A percentile compares a stretch with the other conserved stretches of the same genome.
These are phyloP conservation scores for Ceratotherium simum DNA, from an alignment of 2,113 vertebrate genomes.

Conservation along the genomic window DNA sequence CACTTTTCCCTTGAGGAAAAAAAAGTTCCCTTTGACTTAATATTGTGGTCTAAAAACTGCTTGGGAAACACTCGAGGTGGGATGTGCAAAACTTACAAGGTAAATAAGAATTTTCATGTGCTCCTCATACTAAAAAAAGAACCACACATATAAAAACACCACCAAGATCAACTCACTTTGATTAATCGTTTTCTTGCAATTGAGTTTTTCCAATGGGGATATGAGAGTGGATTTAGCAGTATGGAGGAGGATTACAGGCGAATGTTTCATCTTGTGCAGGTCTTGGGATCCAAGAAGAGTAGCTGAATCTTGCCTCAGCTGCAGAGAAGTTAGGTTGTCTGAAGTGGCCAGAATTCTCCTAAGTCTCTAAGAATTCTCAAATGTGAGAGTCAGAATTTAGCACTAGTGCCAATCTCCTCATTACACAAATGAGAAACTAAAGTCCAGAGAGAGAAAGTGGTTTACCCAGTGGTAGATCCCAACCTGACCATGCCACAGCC, in stretches of 20 bases:
- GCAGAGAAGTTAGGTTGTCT: slow-evolving; percentile 38
- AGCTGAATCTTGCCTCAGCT: slow-evolving; percentile 26
- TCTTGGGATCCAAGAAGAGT: neutral
- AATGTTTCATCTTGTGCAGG: neutral
- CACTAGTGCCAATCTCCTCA: neutral
- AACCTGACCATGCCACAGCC: neutral
- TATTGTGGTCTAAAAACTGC: neutral
- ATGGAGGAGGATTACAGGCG: neutral
- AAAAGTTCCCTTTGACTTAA: slow-evolving; percentile 47
- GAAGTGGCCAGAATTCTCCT: neutral
- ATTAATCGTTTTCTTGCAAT: slow-evolving; percentile 45
- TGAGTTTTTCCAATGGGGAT: neutral
- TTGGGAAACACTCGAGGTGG: neutral
- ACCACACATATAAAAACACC: neutral
- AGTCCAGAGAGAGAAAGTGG: neutral
- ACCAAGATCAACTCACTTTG: slow-evolving; percentile 4
- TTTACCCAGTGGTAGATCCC: neutral
- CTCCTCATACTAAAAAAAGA: neutral
- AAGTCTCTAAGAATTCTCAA: slow-evolving; percentile 47
- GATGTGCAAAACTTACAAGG: slow-evolving; percentile 21
- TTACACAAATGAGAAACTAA: slow-evolving; percentile 32
- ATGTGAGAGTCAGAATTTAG: slow-evolving; percentile 40
- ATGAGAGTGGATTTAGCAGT: slow-evolving; percentile 2
- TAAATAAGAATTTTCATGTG: slow-evolving; percentile 17
- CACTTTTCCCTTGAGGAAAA: slow-evolving; percentile 2